These are phyloP conservation scores for Platycnemis pennipes DNA, from an alignment of 2,888 invertebrate species.

Conservation along the genomic window DNA sequence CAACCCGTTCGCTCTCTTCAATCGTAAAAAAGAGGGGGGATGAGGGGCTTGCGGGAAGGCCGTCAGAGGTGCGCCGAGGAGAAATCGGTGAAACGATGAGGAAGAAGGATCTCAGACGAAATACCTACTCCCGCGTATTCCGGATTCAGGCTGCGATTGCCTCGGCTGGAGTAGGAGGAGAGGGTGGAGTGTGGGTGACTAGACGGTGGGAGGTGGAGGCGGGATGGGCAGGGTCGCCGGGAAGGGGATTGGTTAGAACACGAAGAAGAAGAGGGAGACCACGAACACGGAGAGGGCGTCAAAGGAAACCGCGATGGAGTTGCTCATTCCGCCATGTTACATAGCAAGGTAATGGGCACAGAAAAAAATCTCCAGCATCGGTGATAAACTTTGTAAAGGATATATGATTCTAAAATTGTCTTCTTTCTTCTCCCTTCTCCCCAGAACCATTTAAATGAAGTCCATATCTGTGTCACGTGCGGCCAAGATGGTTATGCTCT, in stretches of 20 bases:
- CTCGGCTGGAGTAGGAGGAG: neutral
- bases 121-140: neutral
- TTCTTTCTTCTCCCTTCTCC: too few relatives aligned
- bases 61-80: neutral
- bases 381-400: too few relatives aligned
- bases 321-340: too few relatives aligned
- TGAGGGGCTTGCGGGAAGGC: neutral
- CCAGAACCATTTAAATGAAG: too few relatives aligned
- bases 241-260: neutral
- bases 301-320: neutral
- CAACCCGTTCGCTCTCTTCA: neutral
- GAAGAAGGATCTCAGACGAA: constrained; percentile 12
- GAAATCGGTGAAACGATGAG: constrained; percentile 14
- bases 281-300: neutral
- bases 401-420: too few relatives aligned
- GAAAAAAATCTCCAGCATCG: too few relatives aligned
- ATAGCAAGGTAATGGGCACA: neutral
- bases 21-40: neutral
- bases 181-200: neutral
- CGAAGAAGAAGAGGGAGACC: neutral
- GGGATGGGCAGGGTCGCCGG: neutral
- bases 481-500: too few relatives aligned
- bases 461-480: too few relatives aligned
- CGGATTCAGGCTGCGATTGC: neutral
- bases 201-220: neutral